Evolutionary conservation across 53 echinoderm and acorn worm genomes (phyloP).

Genomic region (Luidia sarsii): DNA sequence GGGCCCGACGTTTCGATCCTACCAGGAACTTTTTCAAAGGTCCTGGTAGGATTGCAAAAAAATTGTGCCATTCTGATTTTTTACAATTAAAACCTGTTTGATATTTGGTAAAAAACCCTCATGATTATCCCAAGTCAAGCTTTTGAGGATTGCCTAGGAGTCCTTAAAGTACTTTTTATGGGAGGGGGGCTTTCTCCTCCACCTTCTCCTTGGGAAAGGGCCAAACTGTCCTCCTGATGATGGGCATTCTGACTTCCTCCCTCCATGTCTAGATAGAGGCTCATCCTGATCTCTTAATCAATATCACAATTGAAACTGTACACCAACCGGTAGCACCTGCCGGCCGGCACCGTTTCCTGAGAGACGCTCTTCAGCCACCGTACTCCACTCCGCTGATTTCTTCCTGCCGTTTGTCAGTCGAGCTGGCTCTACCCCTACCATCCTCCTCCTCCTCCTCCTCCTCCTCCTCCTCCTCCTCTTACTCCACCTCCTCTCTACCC

Average conservation of each 20-base stretch:
- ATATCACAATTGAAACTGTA: slow-evolving; percentile 57
- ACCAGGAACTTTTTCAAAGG: too few species aligned
- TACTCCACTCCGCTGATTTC: slow-evolving; percentile 21
- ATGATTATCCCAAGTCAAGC: too few species aligned
- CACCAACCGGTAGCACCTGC: slow-evolving; percentile 52
- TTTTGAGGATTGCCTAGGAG: too few species aligned
- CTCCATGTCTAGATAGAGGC: slow-evolving; percentile 28
- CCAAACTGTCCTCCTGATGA: slow-evolving; percentile 34
- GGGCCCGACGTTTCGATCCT: too few species aligned
- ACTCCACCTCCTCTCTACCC: slow-evolving; percentile 9
- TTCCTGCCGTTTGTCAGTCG: slow-evolving; percentile 31
- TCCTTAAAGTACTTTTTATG: too few species aligned
- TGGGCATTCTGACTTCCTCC: slow-evolving; percentile 48
- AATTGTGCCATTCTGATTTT: not conserved
- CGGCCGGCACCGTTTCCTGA: slow-evolving; percentile 35
- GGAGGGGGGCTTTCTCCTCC: too few species aligned
- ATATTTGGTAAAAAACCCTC: too few species aligned
- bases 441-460: not conserved
- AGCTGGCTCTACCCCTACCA: not conserved
- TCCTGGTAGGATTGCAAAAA: not conserved
- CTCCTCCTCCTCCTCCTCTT: too few species aligned
- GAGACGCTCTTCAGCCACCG: slow-evolving; percentile 40
- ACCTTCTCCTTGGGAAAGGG: too few species aligned
- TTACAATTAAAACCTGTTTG: not conserved
- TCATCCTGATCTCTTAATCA: slow-evolving; percentile 56